Evolutionary conservation across 92 coral and sea anemone species (phyloP).

Genomic region (Actinostola sp.): DNA sequence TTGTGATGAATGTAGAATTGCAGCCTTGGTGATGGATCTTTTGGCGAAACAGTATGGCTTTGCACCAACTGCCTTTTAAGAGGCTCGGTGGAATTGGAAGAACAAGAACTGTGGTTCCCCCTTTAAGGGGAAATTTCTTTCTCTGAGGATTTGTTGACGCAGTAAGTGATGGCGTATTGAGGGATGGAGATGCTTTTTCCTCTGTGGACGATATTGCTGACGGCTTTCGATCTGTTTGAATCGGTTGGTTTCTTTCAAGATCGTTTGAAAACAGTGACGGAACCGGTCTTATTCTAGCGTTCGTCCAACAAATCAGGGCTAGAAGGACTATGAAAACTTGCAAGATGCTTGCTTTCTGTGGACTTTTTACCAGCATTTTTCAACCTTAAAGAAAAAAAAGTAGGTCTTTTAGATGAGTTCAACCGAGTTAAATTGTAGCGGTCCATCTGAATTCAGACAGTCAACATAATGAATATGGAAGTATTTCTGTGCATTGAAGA

Average conservation of each 20-base stretch:
- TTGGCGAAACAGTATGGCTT: constrained; percentile 39
- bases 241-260: neutral
- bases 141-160: neutral
- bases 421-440: too few species aligned
- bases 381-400: neutral
- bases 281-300: neutral
- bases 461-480: too few species aligned
- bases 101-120: constrained; percentile 27
- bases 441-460: too few species aligned
- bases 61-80: constrained; percentile 55
- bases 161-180: neutral
- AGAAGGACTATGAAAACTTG: neutral
- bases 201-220: neutral
- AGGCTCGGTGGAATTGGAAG: constrained; percentile 27
- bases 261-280: constrained; percentile 4
- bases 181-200: neutral
- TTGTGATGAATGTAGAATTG: constrained; percentile 30
- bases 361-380: neutral
- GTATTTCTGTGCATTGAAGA: too few species aligned
- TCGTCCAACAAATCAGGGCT: neutral
- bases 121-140: constrained; percentile 26
- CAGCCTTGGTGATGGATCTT: constrained; percentile 72
- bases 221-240: neutral
- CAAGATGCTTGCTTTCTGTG: neutral
- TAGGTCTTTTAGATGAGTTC: neutral